Evolutionary conservation across 2,888 invertebrate genomes (phyloP).

Genomic region (Ectemnius cavifrons): DNA sequence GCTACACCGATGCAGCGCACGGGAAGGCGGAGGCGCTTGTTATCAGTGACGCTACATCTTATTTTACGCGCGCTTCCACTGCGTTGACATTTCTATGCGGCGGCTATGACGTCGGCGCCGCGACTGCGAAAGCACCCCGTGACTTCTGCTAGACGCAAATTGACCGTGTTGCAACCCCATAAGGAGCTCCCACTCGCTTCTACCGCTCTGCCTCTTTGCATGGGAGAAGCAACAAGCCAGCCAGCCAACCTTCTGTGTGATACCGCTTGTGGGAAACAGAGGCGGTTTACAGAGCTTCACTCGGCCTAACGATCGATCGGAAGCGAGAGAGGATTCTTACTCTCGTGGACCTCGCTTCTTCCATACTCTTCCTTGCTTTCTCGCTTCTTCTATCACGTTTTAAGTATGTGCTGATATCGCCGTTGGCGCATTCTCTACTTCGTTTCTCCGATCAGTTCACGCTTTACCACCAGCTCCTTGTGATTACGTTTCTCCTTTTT

Average conservation of each 20-base stretch:
- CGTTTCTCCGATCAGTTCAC: not conserved
- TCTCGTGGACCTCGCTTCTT: constrained; percentile 12
- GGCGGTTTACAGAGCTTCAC: constrained; percentile 36
- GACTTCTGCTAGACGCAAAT: constrained; percentile 77
- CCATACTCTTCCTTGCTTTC: constrained; percentile 1
- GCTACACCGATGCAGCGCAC: constrained; percentile 6
- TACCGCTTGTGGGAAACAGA: constrained; percentile 56
- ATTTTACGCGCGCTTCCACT: constrained; percentile 76
- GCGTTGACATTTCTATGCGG: constrained; percentile 76
- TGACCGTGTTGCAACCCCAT: constrained; percentile 71
- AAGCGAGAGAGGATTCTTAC: constrained; percentile 30
- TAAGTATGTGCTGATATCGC: constrained; percentile 33
- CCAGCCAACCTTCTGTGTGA: constrained; percentile 1
- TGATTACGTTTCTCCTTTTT: too few species aligned
- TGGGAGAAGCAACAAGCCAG: constrained; percentile 8
- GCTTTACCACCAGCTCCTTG: too few species aligned
- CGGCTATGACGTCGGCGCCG: constrained; percentile 76
- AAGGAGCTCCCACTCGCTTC: constrained; percentile 46
- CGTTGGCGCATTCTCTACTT: constrained; percentile 19
- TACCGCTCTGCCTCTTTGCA: not conserved
- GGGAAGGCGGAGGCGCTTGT: constrained; percentile 57
- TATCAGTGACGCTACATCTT: constrained; percentile 78
- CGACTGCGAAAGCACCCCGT: constrained; percentile 68
- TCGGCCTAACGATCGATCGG: constrained; percentile 58
- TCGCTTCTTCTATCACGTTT: constrained; percentile 12